Evolutionary conservation across 2,113 vertebrate species (phyloP).

Genomic region (Uria lomvia): DNA sequence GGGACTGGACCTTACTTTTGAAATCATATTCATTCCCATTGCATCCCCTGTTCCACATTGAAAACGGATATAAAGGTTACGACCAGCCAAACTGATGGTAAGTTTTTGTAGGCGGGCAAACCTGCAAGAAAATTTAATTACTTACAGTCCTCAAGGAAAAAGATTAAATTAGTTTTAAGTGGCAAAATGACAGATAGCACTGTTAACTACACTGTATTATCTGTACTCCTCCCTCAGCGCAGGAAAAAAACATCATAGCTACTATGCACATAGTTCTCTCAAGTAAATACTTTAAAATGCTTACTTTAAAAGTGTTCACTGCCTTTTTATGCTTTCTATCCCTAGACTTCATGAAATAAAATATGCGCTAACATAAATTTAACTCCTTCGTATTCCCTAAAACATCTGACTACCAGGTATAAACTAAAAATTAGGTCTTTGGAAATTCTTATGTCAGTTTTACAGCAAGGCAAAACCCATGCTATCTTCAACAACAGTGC

Average conservation of each 20-base stretch:
- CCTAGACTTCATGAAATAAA: not conserved
- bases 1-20: slow-evolving; percentile 81
- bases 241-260: not conserved
- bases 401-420: not conserved
- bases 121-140: slow-evolving; percentile 64
- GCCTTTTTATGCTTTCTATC: not conserved
- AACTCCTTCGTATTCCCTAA: not conserved
- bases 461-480: not conserved
- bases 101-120: slow-evolving; percentile 92
- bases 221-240: not conserved
- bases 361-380: not conserved
- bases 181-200: not conserved
- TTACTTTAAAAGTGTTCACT: not conserved
- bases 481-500: not conserved
- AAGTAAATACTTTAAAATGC: not conserved
- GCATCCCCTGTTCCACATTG: slow-evolving; percentile 93
- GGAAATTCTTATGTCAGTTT: not conserved
- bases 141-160: not conserved
- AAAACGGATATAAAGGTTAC: slow-evolving; percentile 94
- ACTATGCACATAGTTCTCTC: not conserved
- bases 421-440: not conserved
- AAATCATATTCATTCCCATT: slow-evolving; percentile 99
- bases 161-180: not conserved
- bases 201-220: not conserved
- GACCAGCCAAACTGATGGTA: slow-evolving; percentile 84